These are phyloP conservation scores for Epistrophella euchroma DNA, from an alignment of 2,888 invertebrate genomes.

Conservation along the genomic window DNA sequence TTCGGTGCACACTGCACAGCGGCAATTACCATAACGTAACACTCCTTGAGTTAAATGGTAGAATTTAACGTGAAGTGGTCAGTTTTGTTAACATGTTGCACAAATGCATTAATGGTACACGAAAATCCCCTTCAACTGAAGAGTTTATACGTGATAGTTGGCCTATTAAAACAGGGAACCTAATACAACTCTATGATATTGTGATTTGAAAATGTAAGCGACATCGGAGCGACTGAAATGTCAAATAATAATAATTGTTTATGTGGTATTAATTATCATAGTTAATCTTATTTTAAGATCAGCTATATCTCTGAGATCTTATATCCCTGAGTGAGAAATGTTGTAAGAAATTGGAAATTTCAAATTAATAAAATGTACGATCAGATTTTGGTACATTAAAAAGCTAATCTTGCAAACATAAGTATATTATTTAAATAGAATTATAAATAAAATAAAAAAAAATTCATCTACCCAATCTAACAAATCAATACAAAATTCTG, in stretches of 20 bases:
- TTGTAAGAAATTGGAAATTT: too few relatives aligned
- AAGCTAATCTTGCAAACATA: too few relatives aligned
- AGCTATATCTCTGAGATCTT: neutral
- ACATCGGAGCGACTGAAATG: neutral
- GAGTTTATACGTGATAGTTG: slow-evolving; percentile 3
- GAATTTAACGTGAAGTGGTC: slow-evolving; percentile 11
- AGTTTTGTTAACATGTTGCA: slow-evolving; percentile 25
- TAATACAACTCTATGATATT: slow-evolving; percentile 11
- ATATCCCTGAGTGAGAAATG: neutral
- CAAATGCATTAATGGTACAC: slow-evolving; percentile 12
- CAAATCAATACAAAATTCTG: too few relatives aligned
- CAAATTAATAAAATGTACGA: too few relatives aligned
- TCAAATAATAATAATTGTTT: neutral
- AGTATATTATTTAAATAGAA: too few relatives aligned
- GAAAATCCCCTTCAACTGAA: slow-evolving; percentile 14
- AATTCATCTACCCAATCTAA: too few relatives aligned
- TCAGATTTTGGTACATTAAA: too few relatives aligned
- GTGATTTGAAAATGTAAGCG: neutral
- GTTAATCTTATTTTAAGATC: neutral
- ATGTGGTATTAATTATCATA: neutral
- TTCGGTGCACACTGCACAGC: neutral
- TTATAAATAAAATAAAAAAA: too few relatives aligned
- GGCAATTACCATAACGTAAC: slow-evolving; percentile 35
- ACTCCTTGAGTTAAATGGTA: slow-evolving; percentile 4
- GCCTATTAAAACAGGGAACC: slow-evolving; percentile 26